Percentiles rank a stretch among this genome's conserved stretches.
Conservation (phyloP, 1,140 invertebrate genomes). For the Tetramorium simillimum region DNA sequence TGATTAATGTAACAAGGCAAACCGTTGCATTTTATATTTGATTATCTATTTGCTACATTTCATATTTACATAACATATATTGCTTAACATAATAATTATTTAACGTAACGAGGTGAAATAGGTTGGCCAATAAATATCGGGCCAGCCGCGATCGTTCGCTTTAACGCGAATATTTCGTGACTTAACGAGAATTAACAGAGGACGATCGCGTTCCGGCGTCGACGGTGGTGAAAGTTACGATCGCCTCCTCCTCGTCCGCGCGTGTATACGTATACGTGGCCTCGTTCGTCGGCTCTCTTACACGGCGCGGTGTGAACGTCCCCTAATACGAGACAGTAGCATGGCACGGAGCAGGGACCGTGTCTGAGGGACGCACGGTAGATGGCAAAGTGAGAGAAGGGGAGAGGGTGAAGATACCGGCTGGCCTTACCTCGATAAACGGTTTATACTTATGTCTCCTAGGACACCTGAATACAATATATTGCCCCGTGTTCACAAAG, state of each 20-base stretch:
- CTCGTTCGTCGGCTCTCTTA: constrained; percentile 74
- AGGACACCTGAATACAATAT: not conserved
- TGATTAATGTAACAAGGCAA: not conserved
- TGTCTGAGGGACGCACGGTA: constrained; percentile 47
- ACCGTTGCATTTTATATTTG: not conserved
- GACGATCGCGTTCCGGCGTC: constrained; percentile 56
- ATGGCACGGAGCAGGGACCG: constrained; percentile 36
- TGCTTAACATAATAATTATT: not conserved
- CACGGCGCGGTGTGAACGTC: constrained; percentile 63
- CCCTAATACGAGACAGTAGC: constrained; percentile 70
- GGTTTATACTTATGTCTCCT: constrained; percentile 13
- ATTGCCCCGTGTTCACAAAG: not conserved
- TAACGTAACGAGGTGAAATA: not conserved
- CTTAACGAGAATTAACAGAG: constrained; percentile 40
- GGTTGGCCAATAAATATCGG: not conserved
- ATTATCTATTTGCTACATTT: not conserved
- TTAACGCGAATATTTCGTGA: constrained; percentile 27
- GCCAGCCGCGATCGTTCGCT: not conserved
- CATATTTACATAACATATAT: not conserved
- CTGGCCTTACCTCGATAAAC: constrained; percentile 46
- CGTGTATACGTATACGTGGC: constrained; percentile 76
- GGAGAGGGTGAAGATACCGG: constrained; percentile 24
- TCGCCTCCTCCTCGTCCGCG: constrained; percentile 54
- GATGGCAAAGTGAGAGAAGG: constrained; percentile 10
- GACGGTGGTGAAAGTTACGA: constrained; percentile 81